These are phyloP conservation scores for Sebastes trivittatus DNA, from an alignment of 2,797 vertebrate species.

Conservation along the genomic window DNA sequence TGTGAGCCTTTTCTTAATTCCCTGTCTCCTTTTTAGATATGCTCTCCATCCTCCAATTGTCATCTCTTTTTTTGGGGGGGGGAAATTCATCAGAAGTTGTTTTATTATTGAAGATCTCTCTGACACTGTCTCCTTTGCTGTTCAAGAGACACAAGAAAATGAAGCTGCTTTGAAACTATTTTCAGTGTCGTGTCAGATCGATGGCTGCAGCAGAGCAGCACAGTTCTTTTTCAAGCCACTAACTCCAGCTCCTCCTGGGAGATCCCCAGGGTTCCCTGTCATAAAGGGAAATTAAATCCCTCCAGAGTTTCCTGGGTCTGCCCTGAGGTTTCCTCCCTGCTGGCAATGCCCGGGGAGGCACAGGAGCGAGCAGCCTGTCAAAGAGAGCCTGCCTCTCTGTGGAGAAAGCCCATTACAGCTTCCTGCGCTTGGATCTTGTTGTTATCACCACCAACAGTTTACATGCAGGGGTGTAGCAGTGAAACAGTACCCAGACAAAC, in stretches of 20 bases:
- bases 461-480: not conserved
- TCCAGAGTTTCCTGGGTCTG: slow-evolving; percentile 27
- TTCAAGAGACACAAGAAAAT: not conserved
- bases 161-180: slow-evolving; percentile 11
- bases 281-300: slow-evolving; percentile 34
- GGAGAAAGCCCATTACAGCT: slow-evolving; percentile 1
- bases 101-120: not conserved
- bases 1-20: not conserved
- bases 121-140: not conserved
- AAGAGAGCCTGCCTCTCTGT: not conserved
- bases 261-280: slow-evolving; percentile 18
- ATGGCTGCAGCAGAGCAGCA: slow-evolving; percentile 18
- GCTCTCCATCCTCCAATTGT: not conserved
- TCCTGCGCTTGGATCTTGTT: not conserved
- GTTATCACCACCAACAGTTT: not conserved
- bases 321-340: slow-evolving; percentile 36
- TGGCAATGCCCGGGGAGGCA: not conserved
- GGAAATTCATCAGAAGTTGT: not conserved
- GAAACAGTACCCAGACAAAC: not conserved
- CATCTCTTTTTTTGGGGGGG: not conserved
- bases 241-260: slow-evolving; percentile 26
- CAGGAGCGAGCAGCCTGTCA: slow-evolving; percentile 4
- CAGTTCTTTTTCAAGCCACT: not conserved
- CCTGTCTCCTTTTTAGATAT: not conserved
- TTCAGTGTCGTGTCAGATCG: not conserved